phyloP scores from a whole-genome alignment of 1,140 invertebrate genomes.

The Agrilus planipennis region DNA sequence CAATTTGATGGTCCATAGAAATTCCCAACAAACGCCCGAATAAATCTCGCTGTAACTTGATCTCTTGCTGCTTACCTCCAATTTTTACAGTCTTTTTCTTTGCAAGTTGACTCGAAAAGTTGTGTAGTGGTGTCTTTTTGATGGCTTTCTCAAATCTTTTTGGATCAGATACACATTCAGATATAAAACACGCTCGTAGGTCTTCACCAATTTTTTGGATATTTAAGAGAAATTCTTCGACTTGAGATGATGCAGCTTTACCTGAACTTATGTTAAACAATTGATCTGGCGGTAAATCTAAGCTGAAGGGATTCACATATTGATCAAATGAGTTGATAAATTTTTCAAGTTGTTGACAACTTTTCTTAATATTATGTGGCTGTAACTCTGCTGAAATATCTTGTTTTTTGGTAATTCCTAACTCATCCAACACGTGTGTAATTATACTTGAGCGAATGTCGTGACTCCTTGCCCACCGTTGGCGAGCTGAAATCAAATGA shows the following conservation, averaged over 20 bases:
- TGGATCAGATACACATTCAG: constrained; percentile 7
- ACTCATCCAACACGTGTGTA: constrained; percentile 7
- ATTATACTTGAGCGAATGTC: constrained; percentile 17
- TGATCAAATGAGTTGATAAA: constrained; percentile 11
- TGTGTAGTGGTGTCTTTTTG: constrained; percentile 9
- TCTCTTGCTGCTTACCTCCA: constrained; percentile 16
- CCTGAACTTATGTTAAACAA: constrained; percentile 20
- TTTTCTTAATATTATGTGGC: constrained; percentile 6
- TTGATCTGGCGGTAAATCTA: constrained; percentile 1
- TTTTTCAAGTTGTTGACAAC: constrained; percentile 7
- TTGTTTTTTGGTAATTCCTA: constrained; percentile 8
- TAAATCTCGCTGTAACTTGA: constrained; percentile 23
- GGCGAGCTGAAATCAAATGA: constrained; percentile 7
- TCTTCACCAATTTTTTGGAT: constrained; percentile 15
- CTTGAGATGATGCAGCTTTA: constrained; percentile 16
- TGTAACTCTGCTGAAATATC: constrained; percentile 12
- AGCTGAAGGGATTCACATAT: constrained; percentile 15
- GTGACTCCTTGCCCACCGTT: constrained; percentile 16
- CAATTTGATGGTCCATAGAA: constrained; percentile 16
- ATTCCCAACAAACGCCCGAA: constrained; percentile 20
- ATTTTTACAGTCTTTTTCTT: constrained; percentile 15
- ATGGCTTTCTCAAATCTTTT: constrained; percentile 13
- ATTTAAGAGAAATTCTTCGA: constrained; percentile 19
- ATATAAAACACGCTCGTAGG: constrained; percentile 12
- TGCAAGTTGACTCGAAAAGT: constrained; percentile 1